A percentile compares a stretch with the other conserved stretches of the same genome.
Conservation (phyloP, 2,797 vertebrate species). For the Calcarius lapponicus region DNA sequence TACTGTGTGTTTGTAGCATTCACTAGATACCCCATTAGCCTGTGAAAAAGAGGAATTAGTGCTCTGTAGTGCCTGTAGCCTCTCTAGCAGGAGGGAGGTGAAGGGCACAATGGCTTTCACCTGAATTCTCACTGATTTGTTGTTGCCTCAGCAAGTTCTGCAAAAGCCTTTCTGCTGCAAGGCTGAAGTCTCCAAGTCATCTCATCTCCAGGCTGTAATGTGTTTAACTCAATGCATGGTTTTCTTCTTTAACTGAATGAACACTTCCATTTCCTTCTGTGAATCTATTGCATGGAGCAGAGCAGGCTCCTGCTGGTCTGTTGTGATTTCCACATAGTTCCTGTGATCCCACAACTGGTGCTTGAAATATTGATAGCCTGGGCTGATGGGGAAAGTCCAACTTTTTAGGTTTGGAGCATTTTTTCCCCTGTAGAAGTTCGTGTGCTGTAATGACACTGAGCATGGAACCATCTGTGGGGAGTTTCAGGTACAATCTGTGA, state of each 20-base stretch:
- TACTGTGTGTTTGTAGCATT: neutral
- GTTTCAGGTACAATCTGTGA: neutral
- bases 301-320: neutral
- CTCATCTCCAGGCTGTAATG: neutral
- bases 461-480: neutral
- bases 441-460: neutral
- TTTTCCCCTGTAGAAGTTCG: neutral
- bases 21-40: neutral
- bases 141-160: neutral
- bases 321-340: neutral
- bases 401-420: neutral
- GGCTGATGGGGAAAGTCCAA: neutral
- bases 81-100: neutral
- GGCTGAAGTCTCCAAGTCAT: neutral
- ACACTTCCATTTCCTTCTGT: neutral
- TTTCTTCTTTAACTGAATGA: neutral
- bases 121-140: neutral
- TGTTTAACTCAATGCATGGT: neutral
- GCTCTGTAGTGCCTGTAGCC: neutral
- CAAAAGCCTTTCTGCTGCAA: neutral
- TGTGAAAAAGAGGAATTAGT: neutral
- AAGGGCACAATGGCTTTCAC: neutral
- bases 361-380: neutral
- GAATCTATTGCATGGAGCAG: neutral
- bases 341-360: neutral